Conservation (phyloP, 2,797 vertebrate genomes). For the Balearica regulorum region DNA sequence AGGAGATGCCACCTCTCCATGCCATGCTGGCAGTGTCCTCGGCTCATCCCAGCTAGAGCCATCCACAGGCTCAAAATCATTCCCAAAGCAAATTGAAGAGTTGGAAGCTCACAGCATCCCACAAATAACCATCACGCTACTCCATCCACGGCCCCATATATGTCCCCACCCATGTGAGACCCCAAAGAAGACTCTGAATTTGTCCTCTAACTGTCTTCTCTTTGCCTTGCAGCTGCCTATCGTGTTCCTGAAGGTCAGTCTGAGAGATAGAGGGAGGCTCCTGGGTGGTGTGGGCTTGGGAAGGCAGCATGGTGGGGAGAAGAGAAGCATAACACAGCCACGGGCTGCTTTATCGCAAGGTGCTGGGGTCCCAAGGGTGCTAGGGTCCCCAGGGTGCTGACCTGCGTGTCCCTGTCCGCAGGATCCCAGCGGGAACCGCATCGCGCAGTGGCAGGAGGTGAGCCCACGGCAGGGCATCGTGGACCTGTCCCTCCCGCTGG, state of each 20-base stretch:
- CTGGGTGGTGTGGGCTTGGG: not conserved
- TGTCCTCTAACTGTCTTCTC: not conserved
- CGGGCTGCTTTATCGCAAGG: accelerated
- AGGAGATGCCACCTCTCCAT: not conserved
- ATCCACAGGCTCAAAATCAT: not conserved
- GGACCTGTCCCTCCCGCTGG: not conserved
- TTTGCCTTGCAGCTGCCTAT: conserved; percentile 22
- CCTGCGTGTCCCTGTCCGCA: not conserved
- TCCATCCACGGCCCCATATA: not conserved
- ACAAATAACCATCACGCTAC: not conserved
- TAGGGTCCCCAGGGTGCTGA: not conserved
- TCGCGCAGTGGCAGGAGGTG: not conserved
- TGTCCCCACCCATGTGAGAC: not conserved
- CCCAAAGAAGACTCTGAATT: not conserved
- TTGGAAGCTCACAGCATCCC: not conserved
- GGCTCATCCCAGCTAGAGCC: not conserved
- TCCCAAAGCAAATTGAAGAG: not conserved
- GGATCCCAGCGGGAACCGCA: not conserved
- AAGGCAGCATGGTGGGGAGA: not conserved
- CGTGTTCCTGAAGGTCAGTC: conserved; percentile 17
- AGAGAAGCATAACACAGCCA: not conserved
- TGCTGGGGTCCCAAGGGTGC: not conserved
- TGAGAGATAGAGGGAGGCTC: not conserved
- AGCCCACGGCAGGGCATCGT: not conserved
- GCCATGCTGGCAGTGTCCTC: not conserved